Evolutionary conservation across 2,113 vertebrate species (phyloP), one percentile per base, ranked within the genome.

Genomic region (Salvator merianae): DNA sequence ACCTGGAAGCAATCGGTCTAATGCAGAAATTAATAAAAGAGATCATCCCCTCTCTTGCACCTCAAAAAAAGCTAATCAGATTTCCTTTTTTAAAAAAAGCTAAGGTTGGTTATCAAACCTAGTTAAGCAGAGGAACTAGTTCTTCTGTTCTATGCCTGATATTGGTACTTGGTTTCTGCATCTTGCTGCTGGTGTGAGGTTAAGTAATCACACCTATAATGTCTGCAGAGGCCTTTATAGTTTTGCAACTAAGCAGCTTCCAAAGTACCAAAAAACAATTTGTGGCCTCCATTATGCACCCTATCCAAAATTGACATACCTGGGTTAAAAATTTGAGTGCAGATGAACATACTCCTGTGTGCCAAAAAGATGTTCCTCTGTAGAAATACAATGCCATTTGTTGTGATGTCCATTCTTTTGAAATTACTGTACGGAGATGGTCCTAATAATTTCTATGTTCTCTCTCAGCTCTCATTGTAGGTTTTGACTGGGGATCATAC

Each of bases 401-500:
- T n/a, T n/a, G n/a, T n/a, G n/a, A n/a, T n/a, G n/a, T n/a, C n/a
- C n/a, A n/a, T n/a, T n/a, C n/a, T n/a, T n/a, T n/a, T n/a, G n/a
- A n/a, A n/a, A n/a, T 59, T 71, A 79, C 28, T 70, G 7, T 84
- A 20, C 9, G 72, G 47, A 43, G 20, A 47, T 62, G 30, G 20
- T 34, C 14, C 1, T 86, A 38, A 81, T 86, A 36, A 38, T 71
- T n/a, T 62, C 81, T 74, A 0, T 86, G 26, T 90, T 77, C 68
- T 22, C 62, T 90, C 71, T 12, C 74, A 97, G 96, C 94, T 1
- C 89, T 93, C 1, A 82, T 94, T 74, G 83, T 95, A 89, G 95
- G 95, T 30, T 99, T 99, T 81, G 97, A 99, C 77, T 99, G 98
- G 99, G 98, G 97, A 4, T 77, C 92, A 36, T 99, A 99, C 91